Evolutionary conservation across 2,113 vertebrate genomes (phyloP).

Genomic region (Callocephalon fimbriatum): DNA sequence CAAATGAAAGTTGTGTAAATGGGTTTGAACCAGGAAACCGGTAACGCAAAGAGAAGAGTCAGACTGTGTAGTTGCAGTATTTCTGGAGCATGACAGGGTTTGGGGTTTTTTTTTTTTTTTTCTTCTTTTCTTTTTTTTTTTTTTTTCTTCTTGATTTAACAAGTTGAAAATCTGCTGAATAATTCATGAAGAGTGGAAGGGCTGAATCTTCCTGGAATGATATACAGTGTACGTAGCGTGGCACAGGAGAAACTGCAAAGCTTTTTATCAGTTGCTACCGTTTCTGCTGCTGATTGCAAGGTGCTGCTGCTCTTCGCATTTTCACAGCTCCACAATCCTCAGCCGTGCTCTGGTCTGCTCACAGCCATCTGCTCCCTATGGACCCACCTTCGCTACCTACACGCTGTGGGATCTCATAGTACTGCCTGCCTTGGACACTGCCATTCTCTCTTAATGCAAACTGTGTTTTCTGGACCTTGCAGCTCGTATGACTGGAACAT

Average conservation of each 20-base stretch:
- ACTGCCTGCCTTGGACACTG: background rate
- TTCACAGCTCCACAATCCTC: slow-evolving; percentile 7
- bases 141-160: slow-evolving; percentile 57
- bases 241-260: slow-evolving; percentile 69
- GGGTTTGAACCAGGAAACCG: background rate
- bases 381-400: background rate
- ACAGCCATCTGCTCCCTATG: background rate
- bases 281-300: slow-evolving; percentile 56
- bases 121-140: background rate
- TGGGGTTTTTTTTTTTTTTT: slow-evolving; percentile 1
- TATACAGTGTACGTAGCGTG: slow-evolving; percentile 60
- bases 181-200: slow-evolving; percentile 80
- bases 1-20: slow-evolving; percentile 32
- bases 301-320: slow-evolving; percentile 54
- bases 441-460: background rate
- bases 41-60: background rate
- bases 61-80: slow-evolving; percentile 66
- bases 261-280: slow-evolving; percentile 68
- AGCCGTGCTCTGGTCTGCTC: background rate
- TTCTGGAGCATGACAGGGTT: slow-evolving; percentile 65
- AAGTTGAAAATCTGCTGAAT: slow-evolving; percentile 81
- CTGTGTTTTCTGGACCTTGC: background rate
- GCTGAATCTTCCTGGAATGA: slow-evolving; percentile 76
- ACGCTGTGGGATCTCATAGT: background rate
- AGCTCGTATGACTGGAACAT: background rate